Conservation (phyloP, 2,888 invertebrate genomes). For the Rotaria sp. region DNA sequence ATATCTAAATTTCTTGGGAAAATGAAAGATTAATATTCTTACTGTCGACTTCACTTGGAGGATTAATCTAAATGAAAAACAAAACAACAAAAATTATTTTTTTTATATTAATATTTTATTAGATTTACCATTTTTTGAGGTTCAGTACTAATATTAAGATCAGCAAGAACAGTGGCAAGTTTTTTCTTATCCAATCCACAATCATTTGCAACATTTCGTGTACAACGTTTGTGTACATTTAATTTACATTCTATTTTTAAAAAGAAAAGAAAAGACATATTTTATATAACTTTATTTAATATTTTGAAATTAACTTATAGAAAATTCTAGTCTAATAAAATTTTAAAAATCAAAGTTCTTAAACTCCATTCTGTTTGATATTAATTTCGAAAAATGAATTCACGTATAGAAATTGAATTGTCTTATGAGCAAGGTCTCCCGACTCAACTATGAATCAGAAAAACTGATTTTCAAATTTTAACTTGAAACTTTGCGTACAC, state of each 20-base stretch:
- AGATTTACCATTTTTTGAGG: background rate
- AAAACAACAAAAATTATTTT: background rate
- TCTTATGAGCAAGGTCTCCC: too few species aligned
- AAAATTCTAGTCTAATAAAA: too few species aligned
- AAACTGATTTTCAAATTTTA: too few species aligned
- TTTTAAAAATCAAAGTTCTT: too few species aligned
- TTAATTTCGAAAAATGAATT: too few species aligned
- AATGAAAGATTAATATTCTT: background rate
- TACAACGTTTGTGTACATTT: constrained; percentile 96
- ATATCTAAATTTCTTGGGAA: too few species aligned
- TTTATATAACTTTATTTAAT: background rate
- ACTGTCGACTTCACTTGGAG: background rate
- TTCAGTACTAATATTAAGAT: constrained; percentile 24
- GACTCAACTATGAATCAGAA: too few species aligned
- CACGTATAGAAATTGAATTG: too few species aligned
- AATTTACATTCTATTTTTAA: constrained; percentile 72
- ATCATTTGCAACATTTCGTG: constrained; percentile 97
- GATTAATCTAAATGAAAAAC: background rate
- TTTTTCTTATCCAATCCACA: constrained; percentile 94
- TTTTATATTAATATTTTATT: too few species aligned
- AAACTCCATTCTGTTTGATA: too few species aligned
- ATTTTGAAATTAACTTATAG: too few species aligned
- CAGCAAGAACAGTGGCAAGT: constrained; percentile 77
- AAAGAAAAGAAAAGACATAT: background rate
- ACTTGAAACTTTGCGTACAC: too few species aligned